Conservation (phyloP, 2,888 invertebrate species). For the Leucania comma region DNA sequence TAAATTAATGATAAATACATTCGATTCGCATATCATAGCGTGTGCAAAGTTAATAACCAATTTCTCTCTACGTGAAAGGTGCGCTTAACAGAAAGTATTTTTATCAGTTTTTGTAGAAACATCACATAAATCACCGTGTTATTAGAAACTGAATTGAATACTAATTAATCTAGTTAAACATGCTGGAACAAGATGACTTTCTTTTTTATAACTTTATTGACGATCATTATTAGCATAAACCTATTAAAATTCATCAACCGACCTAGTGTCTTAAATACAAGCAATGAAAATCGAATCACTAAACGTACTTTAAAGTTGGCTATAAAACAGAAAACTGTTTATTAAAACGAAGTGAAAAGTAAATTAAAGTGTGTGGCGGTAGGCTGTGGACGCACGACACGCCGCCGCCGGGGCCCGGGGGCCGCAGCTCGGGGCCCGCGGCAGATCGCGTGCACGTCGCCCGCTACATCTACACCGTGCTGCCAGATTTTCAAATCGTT, state of each 20-base stretch:
- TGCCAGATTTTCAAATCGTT: conserved; percentile 86
- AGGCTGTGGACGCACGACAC: conserved; percentile 26
- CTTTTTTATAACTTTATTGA: conserved; percentile 27
- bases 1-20: conserved; percentile 2
- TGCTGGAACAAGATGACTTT: conserved; percentile 30
- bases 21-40: conserved; percentile 20
- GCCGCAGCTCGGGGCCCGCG: conserved; percentile 71
- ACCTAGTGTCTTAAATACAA: not conserved
- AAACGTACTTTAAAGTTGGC: not conserved
- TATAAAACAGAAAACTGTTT: conserved; percentile 19
- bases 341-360: conserved; percentile 50
- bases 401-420: conserved; percentile 55
- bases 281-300: conserved; percentile 11
- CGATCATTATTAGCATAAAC: conserved; percentile 38
- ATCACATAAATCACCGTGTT: not conserved
- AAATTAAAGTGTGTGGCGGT: conserved; percentile 39
- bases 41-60: conserved; percentile 12
- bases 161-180: conserved; percentile 32
- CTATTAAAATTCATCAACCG: conserved; percentile 13
- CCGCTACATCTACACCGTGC: conserved; percentile 70
- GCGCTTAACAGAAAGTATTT: conserved; percentile 26
- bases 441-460: conserved; percentile 69
- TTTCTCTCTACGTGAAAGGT: conserved; percentile 2
- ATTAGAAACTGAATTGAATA: conserved; percentile 16
- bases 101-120: conserved; percentile 2